These are phyloP conservation scores for Turritopsis rubra DNA, from an alignment of 30 jellyfish, hydroid and myxozoan species.

Conservation along the genomic window DNA sequence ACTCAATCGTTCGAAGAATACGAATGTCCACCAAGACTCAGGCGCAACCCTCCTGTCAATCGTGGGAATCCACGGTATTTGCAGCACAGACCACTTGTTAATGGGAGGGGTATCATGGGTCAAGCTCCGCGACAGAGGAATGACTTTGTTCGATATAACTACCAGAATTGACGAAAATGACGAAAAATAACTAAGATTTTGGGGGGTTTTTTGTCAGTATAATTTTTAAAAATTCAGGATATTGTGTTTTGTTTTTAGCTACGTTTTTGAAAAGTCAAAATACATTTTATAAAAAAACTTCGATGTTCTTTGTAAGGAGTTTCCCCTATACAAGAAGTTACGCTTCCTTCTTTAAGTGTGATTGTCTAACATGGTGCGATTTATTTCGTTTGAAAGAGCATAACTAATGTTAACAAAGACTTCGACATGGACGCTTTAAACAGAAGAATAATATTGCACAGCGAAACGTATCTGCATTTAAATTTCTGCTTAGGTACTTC, in stretches of 20 bases:
- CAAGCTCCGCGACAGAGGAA: constrained; percentile 1
- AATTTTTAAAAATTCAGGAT: neutral
- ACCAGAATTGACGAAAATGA: neutral
- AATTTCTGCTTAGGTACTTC: no score
- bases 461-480: no score
- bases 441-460: no score
- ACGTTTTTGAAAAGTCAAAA: no score
- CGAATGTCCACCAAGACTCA: neutral
- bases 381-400: no score
- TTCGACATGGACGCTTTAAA: no score
- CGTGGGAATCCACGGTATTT: neutral
- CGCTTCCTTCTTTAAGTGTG: neutral
- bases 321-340: neutral
- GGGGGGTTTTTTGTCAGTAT: neutral
- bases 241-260: neutral
- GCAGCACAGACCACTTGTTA: neutral
- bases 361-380: no score
- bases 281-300: neutral
- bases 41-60: constrained; percentile 5
- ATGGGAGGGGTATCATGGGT: constrained; percentile 17
- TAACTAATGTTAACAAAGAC: no score
- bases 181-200: neutral
- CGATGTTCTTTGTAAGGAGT: neutral
- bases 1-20: neutral
- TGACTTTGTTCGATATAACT: constrained; percentile 3